A percentile compares a stretch with the other conserved stretches of the same genome.
These are phyloP conservation scores for Psylliodes chrysocephalus DNA, from an alignment of 2,888 invertebrate genomes.

Conservation along the genomic window DNA sequence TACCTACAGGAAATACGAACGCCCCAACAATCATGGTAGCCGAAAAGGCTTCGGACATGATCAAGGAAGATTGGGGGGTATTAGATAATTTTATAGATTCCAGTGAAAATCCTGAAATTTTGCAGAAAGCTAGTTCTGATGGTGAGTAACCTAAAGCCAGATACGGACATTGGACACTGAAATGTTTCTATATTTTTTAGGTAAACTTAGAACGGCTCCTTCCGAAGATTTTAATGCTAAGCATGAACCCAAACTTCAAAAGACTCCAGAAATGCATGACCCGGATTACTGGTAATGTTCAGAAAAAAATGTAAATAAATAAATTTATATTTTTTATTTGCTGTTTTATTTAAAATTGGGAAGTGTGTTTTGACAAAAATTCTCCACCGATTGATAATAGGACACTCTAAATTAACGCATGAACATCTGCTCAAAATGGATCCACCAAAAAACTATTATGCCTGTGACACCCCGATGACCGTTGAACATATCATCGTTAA, in stretches of 20 bases:
- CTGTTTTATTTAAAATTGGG: too few relatives aligned
- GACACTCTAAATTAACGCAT: too few relatives aligned
- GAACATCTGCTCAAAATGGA: too few relatives aligned
- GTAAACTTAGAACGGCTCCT: not conserved
- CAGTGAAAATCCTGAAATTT: conserved; percentile 28
- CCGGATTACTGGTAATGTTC: conserved; percentile 45
- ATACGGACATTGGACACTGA: not conserved
- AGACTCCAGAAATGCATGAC: conserved; percentile 28
- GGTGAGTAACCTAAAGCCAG: conserved; percentile 8
- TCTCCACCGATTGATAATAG: too few relatives aligned
- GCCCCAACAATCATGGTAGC: conserved; percentile 87
- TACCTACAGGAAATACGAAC: conserved; percentile 83
- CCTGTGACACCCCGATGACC: too few relatives aligned
- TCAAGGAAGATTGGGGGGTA: conserved; percentile 76
- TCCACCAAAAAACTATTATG: too few relatives aligned
- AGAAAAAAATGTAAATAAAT: not conserved
- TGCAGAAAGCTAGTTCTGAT: conserved; percentile 15
- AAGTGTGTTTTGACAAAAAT: too few relatives aligned
- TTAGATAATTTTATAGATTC: conserved; percentile 36
- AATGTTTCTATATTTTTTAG: conserved; percentile 19
- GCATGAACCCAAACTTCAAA: conserved; percentile 20
- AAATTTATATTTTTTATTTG: not conserved
- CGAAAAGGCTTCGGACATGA: conserved; percentile 84
- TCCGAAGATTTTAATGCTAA: not conserved
- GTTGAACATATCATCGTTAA: too few relatives aligned